Evolutionary conservation across 1,140 invertebrate species (phyloP).

Genomic region (Philotrypesis tridentata): DNA sequence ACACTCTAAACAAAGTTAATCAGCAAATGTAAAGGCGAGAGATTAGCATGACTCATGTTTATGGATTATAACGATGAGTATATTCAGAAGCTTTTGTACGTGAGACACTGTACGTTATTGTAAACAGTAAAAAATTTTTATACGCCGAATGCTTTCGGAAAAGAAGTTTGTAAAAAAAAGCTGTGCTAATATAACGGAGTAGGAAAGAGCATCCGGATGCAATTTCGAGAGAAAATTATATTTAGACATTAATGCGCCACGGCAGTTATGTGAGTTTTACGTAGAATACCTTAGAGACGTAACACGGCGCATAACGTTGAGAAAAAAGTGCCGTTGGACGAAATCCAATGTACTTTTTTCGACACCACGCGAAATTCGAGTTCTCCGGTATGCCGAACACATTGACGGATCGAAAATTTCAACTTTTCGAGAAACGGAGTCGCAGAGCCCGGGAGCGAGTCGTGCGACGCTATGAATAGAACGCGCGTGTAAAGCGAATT

Average conservation of each 20-base stretch:
- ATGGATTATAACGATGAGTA: not conserved
- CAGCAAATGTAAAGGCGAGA: not conserved
- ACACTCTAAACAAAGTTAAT: conserved; percentile 10
- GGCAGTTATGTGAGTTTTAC: too few species aligned
- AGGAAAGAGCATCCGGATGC: not conserved
- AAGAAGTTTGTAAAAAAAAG: not conserved
- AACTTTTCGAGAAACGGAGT: too few species aligned
- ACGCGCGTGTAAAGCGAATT: too few species aligned
- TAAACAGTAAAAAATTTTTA: too few species aligned
- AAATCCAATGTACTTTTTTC: not conserved
- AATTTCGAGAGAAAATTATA: not conserved
- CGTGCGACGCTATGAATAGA: not conserved
- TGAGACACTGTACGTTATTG: too few species aligned
- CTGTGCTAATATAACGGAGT: too few species aligned
- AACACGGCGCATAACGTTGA: not conserved
- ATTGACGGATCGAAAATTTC: not conserved
- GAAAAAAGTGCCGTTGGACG: not conserved
- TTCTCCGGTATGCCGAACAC: not conserved
- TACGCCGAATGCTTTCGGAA: too few species aligned
- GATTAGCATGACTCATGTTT: conserved; percentile 1
- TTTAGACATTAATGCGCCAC: not conserved
- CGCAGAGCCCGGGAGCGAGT: too few species aligned
- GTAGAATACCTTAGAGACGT: not conserved
- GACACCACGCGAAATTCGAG: not conserved
- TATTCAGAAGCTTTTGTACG: not conserved